phyloP scores from a whole-genome alignment of 2,888 invertebrate species.

The Philopedon plagiatum region DNA sequence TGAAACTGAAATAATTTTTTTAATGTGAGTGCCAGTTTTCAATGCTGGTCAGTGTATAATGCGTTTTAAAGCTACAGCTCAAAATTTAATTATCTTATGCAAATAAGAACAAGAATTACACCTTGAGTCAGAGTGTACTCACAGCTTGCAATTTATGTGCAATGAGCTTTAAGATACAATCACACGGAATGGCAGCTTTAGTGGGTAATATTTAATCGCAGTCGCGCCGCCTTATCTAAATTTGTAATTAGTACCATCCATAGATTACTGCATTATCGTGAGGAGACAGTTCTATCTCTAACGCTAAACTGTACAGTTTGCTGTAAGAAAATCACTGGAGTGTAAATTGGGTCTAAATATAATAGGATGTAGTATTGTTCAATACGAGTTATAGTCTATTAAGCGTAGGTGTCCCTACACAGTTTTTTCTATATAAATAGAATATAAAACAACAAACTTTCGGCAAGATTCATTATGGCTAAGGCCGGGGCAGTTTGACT shows the following conservation, averaged over 20 bases:
- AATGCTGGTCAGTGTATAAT: too few species aligned
- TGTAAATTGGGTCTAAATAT: slow-evolving; percentile 15
- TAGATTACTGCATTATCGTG: slow-evolving; percentile 59
- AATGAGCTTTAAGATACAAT: slow-evolving; percentile 9
- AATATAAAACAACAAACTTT: too few species aligned
- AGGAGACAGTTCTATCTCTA: slow-evolving; percentile 55
- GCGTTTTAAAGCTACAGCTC: too few species aligned
- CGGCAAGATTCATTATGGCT: too few species aligned
- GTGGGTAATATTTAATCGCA: slow-evolving; percentile 38
- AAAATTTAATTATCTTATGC: not conserved
- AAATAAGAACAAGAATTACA: not conserved
- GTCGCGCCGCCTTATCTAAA: slow-evolving; percentile 55
- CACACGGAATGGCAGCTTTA: slow-evolving; percentile 35
- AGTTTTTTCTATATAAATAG: too few species aligned
- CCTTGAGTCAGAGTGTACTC: not conserved
- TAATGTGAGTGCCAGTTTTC: too few species aligned
- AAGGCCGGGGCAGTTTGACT: too few species aligned
- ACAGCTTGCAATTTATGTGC: slow-evolving; percentile 3
- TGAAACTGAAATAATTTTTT: too few species aligned
- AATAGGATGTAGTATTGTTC: not conserved
- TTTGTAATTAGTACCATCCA: slow-evolving; percentile 57
- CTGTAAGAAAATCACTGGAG: slow-evolving; percentile 33
- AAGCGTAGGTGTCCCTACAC: not conserved
- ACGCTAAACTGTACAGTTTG: slow-evolving; percentile 28
- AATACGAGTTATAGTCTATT: not conserved